Percentiles rank a stretch among this genome's conserved stretches.
Conservation (phyloP, 2,888 invertebrate species). For the Heliconius erato region DNA sequence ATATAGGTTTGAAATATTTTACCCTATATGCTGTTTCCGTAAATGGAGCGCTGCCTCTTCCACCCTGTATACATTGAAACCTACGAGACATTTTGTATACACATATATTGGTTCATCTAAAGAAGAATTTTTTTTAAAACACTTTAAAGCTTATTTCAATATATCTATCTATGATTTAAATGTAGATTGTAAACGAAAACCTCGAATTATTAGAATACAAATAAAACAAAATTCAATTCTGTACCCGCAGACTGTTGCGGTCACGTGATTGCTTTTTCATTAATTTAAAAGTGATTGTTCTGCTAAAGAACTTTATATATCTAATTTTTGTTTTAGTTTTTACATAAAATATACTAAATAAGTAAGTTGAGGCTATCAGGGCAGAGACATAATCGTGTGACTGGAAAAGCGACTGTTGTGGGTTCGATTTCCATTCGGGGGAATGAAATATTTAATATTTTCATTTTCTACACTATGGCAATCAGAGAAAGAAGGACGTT, state of each 20-base stretch:
- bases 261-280: constrained; percentile 42
- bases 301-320: neutral
- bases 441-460: too few relatives aligned
- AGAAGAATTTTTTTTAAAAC: neutral
- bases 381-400: too few relatives aligned
- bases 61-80: too few relatives aligned
- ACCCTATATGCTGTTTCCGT: too few relatives aligned
- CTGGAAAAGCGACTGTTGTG: too few relatives aligned
- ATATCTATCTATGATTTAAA: neutral
- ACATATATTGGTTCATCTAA: neutral
- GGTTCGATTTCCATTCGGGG: too few relatives aligned
- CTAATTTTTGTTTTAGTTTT: constrained; percentile 8
- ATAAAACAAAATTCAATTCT: constrained; percentile 30
- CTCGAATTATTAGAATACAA: constrained; percentile 29
- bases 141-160: constrained; percentile 3
- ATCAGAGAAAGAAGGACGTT: too few relatives aligned
- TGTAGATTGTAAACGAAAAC: constrained; percentile 14
- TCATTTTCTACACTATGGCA: too few relatives aligned
- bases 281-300: constrained; percentile 35
- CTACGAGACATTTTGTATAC: too few relatives aligned
- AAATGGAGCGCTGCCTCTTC: too few relatives aligned
- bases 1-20: too few relatives aligned
- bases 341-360: neutral
- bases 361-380: too few relatives aligned
- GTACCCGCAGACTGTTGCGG: constrained; percentile 33